A percentile compares a stretch with the other conserved stretches of the same genome.
phyloP scores from a whole-genome alignment of 1,140 invertebrate species.

The Vanessa atalanta region DNA sequence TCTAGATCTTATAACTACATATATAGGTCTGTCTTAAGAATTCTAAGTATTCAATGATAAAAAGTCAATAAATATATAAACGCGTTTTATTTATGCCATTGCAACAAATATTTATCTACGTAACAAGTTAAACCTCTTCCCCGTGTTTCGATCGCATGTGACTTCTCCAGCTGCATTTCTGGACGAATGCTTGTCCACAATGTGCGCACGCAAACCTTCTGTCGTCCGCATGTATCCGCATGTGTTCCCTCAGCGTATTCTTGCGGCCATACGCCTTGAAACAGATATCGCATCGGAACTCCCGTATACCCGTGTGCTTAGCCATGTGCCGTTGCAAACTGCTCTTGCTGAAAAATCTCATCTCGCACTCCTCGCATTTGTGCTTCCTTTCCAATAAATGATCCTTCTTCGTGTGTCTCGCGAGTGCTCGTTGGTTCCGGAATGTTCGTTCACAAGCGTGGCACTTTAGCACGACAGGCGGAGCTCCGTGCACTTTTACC shows the following conservation, averaged over 20 bases:
- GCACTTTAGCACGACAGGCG: slow-evolving; percentile 56
- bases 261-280: slow-evolving; percentile 89
- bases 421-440: slow-evolving; percentile 47
- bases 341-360: slow-evolving; percentile 87
- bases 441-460: slow-evolving; percentile 58
- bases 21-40: no score
- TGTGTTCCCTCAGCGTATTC: slow-evolving; percentile 88
- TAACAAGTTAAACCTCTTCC: slow-evolving; percentile 32
- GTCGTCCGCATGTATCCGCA: slow-evolving; percentile 60
- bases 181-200: slow-evolving; percentile 62
- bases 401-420: slow-evolving; percentile 58
- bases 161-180: slow-evolving; percentile 67
- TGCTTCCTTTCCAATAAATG: slow-evolving; percentile 58
- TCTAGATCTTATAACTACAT: no score
- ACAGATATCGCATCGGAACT: slow-evolving; percentile 88
- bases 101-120: background rate
- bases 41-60: no score
- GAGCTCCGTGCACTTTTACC: slow-evolving; percentile 52
- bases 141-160: slow-evolving; percentile 67
- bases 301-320: slow-evolving; percentile 88
- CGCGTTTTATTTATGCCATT: background rate
- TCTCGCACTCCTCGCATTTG: slow-evolving; percentile 82
- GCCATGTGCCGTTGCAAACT: slow-evolving; percentile 86
- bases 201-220: slow-evolving; percentile 51
- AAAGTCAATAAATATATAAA: background rate